Evolutionary conservation across 2,797 vertebrate species (phyloP).

Genomic region (Atherinosoma microstoma): DNA sequence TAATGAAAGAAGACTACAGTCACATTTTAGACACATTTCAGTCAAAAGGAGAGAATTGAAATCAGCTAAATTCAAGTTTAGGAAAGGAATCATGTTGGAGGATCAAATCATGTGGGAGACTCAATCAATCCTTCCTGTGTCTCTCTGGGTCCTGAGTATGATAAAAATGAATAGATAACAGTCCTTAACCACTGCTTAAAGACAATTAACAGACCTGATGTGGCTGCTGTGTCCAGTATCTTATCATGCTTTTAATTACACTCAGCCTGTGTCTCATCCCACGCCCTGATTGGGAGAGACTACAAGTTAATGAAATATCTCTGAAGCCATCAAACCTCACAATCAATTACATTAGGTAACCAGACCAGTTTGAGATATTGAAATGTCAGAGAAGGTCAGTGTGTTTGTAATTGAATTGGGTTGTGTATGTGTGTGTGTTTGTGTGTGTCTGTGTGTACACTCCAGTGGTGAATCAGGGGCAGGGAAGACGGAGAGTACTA

Average conservation of each 20-base stretch:
- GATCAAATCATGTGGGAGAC: too few relatives aligned
- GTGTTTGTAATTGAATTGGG: constrained; percentile 47
- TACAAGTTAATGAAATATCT: constrained; percentile 38
- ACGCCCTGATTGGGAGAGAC: constrained; percentile 37
- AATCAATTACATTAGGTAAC: constrained; percentile 53
- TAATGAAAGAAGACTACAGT: background rate
- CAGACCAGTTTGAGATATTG: constrained; percentile 38
- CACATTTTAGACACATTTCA: background rate
- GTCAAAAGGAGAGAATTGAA: background rate
- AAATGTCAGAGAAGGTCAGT: constrained; percentile 73
- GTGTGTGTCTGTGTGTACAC: constrained; percentile 39
- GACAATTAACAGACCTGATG: constrained; percentile 4
- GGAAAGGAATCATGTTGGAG: too few relatives aligned
- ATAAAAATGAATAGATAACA: background rate
- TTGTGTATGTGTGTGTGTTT: constrained; percentile 35
- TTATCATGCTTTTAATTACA: constrained; percentile 42
- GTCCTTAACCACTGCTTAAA: background rate
- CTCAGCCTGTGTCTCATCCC: constrained; percentile 23
- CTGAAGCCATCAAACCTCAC: constrained; percentile 38
- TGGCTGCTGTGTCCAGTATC: background rate
- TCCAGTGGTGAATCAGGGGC: constrained; percentile 92
- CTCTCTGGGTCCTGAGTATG: background rate
- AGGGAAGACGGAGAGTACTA: constrained; percentile 95
- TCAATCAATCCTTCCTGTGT: background rate
- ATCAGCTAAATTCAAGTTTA: background rate